phyloP scores from a whole-genome alignment of 2,797 vertebrate species.

The Xiphophorus birchmanni region DNA sequence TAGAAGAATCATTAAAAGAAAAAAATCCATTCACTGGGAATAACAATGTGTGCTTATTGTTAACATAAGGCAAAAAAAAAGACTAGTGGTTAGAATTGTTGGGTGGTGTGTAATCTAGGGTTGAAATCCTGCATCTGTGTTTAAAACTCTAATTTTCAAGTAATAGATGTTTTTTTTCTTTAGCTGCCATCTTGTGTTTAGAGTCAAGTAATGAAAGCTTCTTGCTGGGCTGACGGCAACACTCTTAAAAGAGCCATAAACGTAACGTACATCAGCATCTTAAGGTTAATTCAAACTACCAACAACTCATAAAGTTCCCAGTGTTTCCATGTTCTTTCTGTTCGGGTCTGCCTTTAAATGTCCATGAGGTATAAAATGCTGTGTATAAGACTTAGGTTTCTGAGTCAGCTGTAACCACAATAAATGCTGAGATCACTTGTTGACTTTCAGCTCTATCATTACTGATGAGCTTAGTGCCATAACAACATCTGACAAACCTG shows the following conservation, averaged over 20 bases:
- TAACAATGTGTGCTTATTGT: not conserved
- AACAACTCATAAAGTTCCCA: conserved; percentile 1
- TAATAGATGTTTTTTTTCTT: not conserved
- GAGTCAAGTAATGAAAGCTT: not conserved
- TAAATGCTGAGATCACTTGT: conserved; percentile 18
- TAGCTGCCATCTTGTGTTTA: not conserved
- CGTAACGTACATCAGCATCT: not conserved
- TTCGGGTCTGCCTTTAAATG: conserved; percentile 19
- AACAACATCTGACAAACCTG: conserved; percentile 13
- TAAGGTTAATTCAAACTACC: conserved; percentile 1
- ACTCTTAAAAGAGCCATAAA: not conserved
- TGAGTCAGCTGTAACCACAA: conserved; percentile 22
- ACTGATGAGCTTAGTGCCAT: conserved; percentile 2
- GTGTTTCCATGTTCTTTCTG: conserved; percentile 12
- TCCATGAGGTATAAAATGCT: conserved; percentile 1
- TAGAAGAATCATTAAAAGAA: not conserved
- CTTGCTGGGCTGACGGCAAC: not conserved
- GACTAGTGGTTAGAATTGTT: not conserved
- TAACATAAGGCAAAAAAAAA: not conserved
- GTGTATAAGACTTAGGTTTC: conserved; percentile 11
- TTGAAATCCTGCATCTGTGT: not conserved
- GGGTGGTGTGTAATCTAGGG: not conserved
- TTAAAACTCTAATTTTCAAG: not conserved
- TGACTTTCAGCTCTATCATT: conserved; percentile 11
- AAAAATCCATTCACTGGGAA: not conserved